A percentile compares a stretch with the other conserved stretches of the same genome.
phyloP scores from a whole-genome alignment of 2,113 vertebrate species.

The Trematocara zebra region DNA sequence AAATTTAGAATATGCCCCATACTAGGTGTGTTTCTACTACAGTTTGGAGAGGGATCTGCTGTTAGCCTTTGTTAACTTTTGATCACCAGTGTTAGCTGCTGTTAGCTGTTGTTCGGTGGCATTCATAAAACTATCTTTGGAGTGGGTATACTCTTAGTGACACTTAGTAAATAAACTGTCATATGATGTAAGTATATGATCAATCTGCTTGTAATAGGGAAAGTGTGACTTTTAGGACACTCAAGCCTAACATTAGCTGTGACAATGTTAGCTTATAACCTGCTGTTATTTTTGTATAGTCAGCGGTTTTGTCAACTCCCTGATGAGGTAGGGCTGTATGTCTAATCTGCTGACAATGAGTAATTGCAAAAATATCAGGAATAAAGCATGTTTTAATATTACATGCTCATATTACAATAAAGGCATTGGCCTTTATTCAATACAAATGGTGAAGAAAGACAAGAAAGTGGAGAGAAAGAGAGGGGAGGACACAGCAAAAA shows the following conservation, averaged over 20 bases:
- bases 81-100: background rate
- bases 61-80: background rate
- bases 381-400: background rate
- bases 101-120: background rate
- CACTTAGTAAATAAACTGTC: background rate
- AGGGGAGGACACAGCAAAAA: background rate
- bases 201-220: background rate
- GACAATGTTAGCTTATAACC: background rate
- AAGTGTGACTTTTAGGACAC: background rate
- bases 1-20: background rate
- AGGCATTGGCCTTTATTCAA: background rate
- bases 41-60: background rate
- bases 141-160: background rate
- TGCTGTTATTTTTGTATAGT: background rate
- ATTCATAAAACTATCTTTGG: background rate
- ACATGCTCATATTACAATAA: background rate
- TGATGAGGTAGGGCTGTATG: background rate
- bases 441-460: fast-evolving
- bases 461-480: background rate
- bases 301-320: fast-evolving
- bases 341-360: background rate
- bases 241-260: background rate
- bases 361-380: background rate
- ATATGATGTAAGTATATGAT: background rate
- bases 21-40: background rate